Percentiles rank a stretch among this genome's conserved stretches.
phyloP scores from a whole-genome alignment of 2,888 invertebrate species.

The Tachina lurida region DNA sequence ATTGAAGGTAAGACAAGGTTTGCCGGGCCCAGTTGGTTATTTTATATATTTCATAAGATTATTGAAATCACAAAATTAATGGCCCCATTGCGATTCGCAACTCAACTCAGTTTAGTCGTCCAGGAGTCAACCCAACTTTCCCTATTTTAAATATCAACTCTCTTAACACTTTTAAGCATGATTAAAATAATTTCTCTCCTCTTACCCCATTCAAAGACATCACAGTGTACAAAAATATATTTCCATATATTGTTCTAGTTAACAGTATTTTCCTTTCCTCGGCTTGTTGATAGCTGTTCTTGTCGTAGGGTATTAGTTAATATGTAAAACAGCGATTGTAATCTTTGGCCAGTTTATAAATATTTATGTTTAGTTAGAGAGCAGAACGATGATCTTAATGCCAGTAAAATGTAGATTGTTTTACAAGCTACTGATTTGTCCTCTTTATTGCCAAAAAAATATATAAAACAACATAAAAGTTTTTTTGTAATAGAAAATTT shows the following conservation, averaged over 20 bases:
- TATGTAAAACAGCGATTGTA: conserved; percentile 70
- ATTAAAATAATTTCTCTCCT: not conserved
- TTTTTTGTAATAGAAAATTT: not conserved
- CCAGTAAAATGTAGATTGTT: conserved; percentile 56
- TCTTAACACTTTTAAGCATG: too few relatives aligned
- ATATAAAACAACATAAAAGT: conserved; percentile 2
- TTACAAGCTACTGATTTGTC: conserved; percentile 58
- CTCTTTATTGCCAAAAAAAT: conserved; percentile 15
- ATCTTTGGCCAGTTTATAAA: conserved; percentile 70
- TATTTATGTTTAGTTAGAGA: conserved; percentile 64
- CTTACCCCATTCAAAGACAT: not conserved
- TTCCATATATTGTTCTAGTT: conserved; percentile 44
- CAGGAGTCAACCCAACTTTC: too few relatives aligned
- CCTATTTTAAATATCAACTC: too few relatives aligned
- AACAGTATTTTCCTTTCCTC: conserved; percentile 53
- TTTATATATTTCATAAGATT: not conserved
- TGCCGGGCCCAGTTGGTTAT: too few relatives aligned
- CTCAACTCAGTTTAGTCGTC: too few relatives aligned
- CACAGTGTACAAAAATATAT: not conserved
- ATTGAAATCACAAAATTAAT: too few relatives aligned
- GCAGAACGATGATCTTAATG: conserved; percentile 64
- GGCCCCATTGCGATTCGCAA: too few relatives aligned
- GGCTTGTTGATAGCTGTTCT: not conserved
- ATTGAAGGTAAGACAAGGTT: too few relatives aligned
- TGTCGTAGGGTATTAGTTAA: conserved; percentile 67